Percentiles rank a stretch among this genome's conserved stretches.
phyloP scores from a whole-genome alignment of 1,140 invertebrate species.

The Macrobrachium nipponense region DNA sequence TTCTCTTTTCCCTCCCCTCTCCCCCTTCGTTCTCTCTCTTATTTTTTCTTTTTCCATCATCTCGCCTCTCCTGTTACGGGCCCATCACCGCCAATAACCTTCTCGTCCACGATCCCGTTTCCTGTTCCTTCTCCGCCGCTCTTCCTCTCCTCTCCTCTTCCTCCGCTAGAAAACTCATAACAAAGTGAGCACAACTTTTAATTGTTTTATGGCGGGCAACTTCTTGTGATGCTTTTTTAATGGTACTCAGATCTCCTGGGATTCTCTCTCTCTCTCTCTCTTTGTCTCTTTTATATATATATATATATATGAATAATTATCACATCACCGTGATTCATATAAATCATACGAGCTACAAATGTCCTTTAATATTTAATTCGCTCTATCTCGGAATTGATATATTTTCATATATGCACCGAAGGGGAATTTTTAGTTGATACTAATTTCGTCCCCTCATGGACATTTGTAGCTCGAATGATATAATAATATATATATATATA shows the following conservation, averaged over 20 bases:
- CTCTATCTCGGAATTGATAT: no score
- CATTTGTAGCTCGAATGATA: no score
- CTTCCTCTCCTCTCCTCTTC: neutral
- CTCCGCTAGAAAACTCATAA: slow-evolving; percentile 39
- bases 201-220: neutral
- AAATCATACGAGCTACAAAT: no score
- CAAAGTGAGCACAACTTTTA: slow-evolving; percentile 39
- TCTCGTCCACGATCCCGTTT: neutral
- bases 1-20: slow-evolving; percentile 17
- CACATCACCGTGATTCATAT: no score
- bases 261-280: neutral
- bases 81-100: neutral
- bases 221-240: slow-evolving; percentile 19
- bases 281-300: no score
- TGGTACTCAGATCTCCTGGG: neutral
- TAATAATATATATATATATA: neutral
- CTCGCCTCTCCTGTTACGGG: neutral
- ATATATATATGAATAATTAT: no score
- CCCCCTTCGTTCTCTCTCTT: neutral
- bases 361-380: no score
- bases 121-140: slow-evolving; percentile 12
- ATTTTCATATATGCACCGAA: no score
- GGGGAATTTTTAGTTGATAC: no score
- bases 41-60: neutral
- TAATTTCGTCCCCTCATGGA: no score